Percentiles rank a stretch among this genome's conserved stretches.
Conservation (phyloP, 2,113 vertebrate genomes). For the Trematocara nigrifrons region DNA sequence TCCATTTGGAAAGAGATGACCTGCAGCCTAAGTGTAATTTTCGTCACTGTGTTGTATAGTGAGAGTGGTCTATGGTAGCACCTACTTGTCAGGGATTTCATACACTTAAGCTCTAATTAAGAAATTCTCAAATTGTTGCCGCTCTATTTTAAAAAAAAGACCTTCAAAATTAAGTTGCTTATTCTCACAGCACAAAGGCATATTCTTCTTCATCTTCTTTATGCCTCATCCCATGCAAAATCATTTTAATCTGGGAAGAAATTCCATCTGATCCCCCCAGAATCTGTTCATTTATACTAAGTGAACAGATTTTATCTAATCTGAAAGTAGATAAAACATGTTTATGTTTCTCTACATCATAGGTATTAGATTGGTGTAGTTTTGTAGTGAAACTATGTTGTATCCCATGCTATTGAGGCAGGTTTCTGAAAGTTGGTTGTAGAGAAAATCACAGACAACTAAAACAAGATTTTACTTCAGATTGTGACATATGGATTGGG, state of each 20-base stretch:
- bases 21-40: background rate
- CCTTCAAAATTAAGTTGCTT: background rate
- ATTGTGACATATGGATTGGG: background rate
- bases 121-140: background rate
- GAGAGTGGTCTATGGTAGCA: background rate
- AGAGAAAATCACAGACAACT: background rate
- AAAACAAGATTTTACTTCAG: background rate
- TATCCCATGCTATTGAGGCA: background rate
- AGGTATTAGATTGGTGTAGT: background rate
- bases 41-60: background rate
- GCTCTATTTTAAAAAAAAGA: background rate
- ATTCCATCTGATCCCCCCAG: background rate
- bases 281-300: background rate
- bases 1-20: background rate
- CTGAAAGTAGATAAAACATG: background rate
- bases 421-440: background rate
- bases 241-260: background rate
- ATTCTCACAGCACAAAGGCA: background rate
- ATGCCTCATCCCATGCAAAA: background rate
- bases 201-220: background rate
- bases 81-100: conserved; percentile 11
- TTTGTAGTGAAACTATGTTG: background rate
- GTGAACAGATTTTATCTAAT: background rate
- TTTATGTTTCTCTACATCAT: background rate
- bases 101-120: conserved; percentile 37